These are phyloP conservation scores for Raja brachyura DNA, from an alignment of 2,113 vertebrate genomes.

Conservation along the genomic window DNA sequence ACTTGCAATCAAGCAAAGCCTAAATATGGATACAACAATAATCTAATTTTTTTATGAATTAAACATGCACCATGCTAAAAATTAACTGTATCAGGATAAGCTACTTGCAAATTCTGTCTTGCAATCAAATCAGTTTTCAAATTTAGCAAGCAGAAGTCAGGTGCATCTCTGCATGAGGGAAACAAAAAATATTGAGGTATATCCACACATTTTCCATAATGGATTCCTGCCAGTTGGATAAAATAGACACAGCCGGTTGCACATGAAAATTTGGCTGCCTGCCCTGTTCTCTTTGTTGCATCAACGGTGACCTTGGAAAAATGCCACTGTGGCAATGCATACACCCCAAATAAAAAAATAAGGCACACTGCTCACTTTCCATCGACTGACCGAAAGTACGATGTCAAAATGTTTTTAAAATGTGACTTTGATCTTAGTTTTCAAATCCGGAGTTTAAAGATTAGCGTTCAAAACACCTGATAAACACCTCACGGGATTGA, in stretches of 20 bases:
- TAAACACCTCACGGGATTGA: neutral
- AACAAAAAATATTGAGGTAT: neutral
- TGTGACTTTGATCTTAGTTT: neutral
- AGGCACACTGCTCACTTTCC: neutral
- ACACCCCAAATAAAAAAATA: neutral
- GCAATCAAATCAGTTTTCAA: neutral
- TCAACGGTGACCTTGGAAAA: neutral
- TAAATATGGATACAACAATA: neutral
- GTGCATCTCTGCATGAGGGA: neutral
- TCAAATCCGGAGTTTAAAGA: neutral
- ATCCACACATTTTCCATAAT: neutral
- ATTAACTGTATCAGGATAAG: neutral
- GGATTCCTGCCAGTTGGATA: neutral
- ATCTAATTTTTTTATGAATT: too few relatives aligned
- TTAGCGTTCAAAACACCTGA: neutral
- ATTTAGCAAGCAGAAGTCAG: neutral
- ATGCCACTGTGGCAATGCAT: neutral
- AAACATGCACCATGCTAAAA: too few relatives aligned
- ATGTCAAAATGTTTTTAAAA: neutral
- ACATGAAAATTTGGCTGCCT: neutral
- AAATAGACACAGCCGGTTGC: neutral
- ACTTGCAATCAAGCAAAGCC: neutral
- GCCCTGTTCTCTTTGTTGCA: neutral
- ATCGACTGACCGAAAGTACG: neutral
- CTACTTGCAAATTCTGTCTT: neutral